Evolutionary conservation across 2,888 invertebrate species (phyloP), one percentile per base, ranked within the genome.

Genomic region (Cyrtodaria siliqua): DNA sequence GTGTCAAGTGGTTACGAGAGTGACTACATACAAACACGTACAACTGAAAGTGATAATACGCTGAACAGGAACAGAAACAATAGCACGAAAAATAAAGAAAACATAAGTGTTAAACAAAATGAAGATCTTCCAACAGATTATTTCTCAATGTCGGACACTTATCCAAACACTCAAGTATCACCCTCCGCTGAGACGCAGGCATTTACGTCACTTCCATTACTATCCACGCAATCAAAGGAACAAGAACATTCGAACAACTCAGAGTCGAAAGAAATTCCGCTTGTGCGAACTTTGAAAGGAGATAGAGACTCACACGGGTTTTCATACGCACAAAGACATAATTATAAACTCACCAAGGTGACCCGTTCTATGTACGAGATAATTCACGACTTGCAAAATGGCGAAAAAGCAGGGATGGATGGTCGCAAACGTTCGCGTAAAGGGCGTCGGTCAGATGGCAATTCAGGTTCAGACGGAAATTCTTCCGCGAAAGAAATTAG

Each of bases 1-100:
- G 84, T 84, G 14, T 87, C 87, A 2, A 87, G 87, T 53, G 87
- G 87, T 33, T 87, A 87, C 62, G 87, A 87, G 61, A 87, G 86
- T 77, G 87, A 87, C 63, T 84, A 82, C 52, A 62, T 78, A 24
- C 86, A 81, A 61, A 82, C 76, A 38, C 68, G 77, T 29, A 80
- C 81, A 29, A 61, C 76, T 9, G 79, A 85, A 23, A 73, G 61
- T 49, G 82, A 76, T 61, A 56, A 24, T 20, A 23, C 27, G 9
- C 12, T 33, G 33, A 33, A 33, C 12, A 33, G 33, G 12, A 33
- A 33, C 33, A 4, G 33, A 12, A 33, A 44, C 6, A 44, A 44
- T 50, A 47, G 26, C 33, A 64, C 53, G n/a, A n/a, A 40, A 27
- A 82, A 78, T 26, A 80, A 72, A 42, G 74, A 74, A 53, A 80